Conservation (phyloP, 2,888 invertebrate species). For the Pachymerium ferrugineum region DNA sequence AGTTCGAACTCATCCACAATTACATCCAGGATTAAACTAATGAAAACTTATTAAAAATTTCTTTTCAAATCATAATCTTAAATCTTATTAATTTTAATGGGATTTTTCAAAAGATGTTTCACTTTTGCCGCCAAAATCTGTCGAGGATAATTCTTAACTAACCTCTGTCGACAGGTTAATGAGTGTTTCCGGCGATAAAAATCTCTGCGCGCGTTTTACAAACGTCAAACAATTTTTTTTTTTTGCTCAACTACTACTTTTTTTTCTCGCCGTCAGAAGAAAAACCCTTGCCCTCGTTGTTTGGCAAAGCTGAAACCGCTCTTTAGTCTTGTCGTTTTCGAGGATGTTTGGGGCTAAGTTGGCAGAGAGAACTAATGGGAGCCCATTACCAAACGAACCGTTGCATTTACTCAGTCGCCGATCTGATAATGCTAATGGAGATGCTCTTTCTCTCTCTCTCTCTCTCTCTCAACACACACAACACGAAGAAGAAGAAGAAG, state of each 20-base stretch:
- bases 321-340: neutral
- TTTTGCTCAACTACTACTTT: too few relatives aligned
- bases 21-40: too few relatives aligned
- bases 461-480: neutral
- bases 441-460: slow-evolving; percentile 14
- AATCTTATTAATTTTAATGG: too few relatives aligned
- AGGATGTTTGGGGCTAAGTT: neutral
- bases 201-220: neutral
- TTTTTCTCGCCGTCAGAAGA: neutral
- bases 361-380: slow-evolving; percentile 10
- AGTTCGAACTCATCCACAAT: too few relatives aligned
- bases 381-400: slow-evolving; percentile 7
- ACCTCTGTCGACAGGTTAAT: neutral
- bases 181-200: neutral
- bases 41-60: too few relatives aligned
- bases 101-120: too few relatives aligned
- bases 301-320: neutral
- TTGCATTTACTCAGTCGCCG: slow-evolving; percentile 17
- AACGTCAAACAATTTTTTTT: neutral
- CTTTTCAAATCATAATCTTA: too few relatives aligned
- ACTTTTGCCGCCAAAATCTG: neutral
- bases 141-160: neutral
- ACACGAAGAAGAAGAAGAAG: neutral
- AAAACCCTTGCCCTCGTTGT: neutral
- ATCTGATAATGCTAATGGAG: slow-evolving; percentile 19